Percentiles rank a stretch among this genome's conserved stretches.
phyloP scores from a whole-genome alignment of 2,797 vertebrate species.

The Buphagus erythrorhynchus region DNA sequence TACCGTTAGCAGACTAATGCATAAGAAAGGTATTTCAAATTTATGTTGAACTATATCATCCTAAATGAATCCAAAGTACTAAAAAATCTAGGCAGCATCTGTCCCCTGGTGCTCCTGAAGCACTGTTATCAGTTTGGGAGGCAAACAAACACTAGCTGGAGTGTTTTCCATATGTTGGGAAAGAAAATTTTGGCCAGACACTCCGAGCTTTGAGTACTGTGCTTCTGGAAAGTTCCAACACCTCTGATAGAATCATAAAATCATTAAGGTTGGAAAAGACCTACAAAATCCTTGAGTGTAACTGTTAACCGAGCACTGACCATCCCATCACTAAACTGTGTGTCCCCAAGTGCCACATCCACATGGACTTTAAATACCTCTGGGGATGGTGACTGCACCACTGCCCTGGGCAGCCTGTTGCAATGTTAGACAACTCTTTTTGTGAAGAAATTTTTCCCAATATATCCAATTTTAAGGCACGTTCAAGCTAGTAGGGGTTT shows the following conservation, averaged over 20 bases:
- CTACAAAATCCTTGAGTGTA: neutral
- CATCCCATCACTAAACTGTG: neutral
- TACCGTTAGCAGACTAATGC: neutral
- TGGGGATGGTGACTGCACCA: neutral
- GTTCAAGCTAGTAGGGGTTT: fast-evolving
- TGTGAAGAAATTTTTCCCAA: fast-evolving
- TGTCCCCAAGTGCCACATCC: neutral
- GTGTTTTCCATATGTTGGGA: fast-evolving
- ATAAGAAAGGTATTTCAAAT: neutral
- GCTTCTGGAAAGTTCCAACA: neutral
- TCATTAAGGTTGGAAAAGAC: neutral
- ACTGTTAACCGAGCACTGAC: neutral
- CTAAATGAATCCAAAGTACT: neutral
- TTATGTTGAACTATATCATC: neutral
- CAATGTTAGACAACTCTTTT: neutral
- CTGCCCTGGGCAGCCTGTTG: neutral
- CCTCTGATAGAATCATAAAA: neutral
- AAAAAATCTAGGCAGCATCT: neutral
- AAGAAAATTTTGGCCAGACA: neutral
- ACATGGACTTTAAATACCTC: fast-evolving
- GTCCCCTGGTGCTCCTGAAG: neutral
- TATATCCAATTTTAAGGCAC: neutral
- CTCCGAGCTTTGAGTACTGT: neutral
- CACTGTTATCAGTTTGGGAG: fast-evolving
- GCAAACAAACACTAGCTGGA: neutral